These are phyloP conservation scores for Cataglyphis livida DNA, from an alignment of 2,888 invertebrate genomes.

Conservation along the genomic window DNA sequence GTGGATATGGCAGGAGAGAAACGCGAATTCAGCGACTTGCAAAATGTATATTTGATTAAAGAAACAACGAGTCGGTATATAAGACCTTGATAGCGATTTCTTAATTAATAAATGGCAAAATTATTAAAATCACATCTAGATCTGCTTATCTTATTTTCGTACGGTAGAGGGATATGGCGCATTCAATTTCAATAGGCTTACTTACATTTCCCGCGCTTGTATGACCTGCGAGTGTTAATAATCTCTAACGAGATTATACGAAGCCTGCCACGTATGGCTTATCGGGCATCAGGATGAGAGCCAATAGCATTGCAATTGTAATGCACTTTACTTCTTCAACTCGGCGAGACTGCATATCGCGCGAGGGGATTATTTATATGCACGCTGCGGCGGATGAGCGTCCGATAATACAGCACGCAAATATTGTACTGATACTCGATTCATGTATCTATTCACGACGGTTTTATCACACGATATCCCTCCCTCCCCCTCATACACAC, in stretches of 20 bases:
- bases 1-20: conserved; percentile 29
- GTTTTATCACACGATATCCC: conserved; percentile 31
- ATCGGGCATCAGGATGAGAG: conserved; percentile 75
- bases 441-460: conserved; percentile 2
- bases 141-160: conserved; percentile 9
- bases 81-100: neutral
- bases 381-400: conserved; percentile 76
- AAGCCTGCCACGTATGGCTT: conserved; percentile 63
- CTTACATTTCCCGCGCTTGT: conserved; percentile 6
- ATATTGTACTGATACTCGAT: conserved; percentile 69
- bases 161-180: conserved; percentile 10
- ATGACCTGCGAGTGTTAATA: conserved; percentile 51
- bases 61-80: neutral
- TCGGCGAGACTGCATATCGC: conserved; percentile 64
- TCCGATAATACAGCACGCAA: conserved; percentile 78
- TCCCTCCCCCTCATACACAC: neutral
- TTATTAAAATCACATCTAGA: neutral
- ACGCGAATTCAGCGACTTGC: conserved; percentile 33
- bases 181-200: conserved; percentile 36
- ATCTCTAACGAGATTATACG: conserved; percentile 49
- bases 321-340: conserved; percentile 75
- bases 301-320: conserved; percentile 77
- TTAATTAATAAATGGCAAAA: neutral
- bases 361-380: conserved; percentile 76
- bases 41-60: neutral